Conservation (phyloP, 1,140 invertebrate genomes). For the Leptinotarsa texana region DNA sequence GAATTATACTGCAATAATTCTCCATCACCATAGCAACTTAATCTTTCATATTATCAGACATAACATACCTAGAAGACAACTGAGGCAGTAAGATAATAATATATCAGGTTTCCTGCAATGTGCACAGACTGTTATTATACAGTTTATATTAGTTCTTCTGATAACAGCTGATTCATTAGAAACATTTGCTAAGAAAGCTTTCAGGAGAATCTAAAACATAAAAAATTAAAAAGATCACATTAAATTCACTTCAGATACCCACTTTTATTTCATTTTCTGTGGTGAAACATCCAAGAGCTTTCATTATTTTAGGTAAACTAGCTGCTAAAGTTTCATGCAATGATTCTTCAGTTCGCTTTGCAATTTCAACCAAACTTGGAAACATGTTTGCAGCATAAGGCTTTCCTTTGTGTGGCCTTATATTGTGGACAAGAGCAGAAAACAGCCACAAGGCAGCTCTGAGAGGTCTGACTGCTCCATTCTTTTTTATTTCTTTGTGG, state of each 20-base stretch:
- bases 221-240: background rate
- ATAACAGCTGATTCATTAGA: conserved; percentile 49
- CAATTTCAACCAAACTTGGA: conserved; percentile 70
- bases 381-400: conserved; percentile 76
- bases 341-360: conserved; percentile 70
- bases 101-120: conserved; percentile 50
- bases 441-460: conserved; percentile 76
- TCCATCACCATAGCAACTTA: too few species aligned
- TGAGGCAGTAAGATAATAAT: conserved; percentile 49
- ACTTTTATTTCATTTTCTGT: conserved; percentile 80
- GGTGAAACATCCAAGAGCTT: conserved; percentile 71
- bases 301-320: conserved; percentile 71
- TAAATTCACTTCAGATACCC: conserved; percentile 29
- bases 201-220: conserved; percentile 46
- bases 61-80: conserved; percentile 49
- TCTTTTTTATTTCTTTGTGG: conserved; percentile 80
- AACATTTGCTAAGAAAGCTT: conserved; percentile 52
- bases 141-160: conserved; percentile 48
- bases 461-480: conserved; percentile 69
- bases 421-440: conserved; percentile 70
- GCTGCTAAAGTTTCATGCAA: conserved; percentile 73
- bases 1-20: too few species aligned
- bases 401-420: conserved; percentile 76
- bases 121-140: conserved; percentile 49
- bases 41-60: background rate